These are phyloP conservation scores for Rana temporaria DNA, from an alignment of 2,113 vertebrate species.

Conservation along the genomic window DNA sequence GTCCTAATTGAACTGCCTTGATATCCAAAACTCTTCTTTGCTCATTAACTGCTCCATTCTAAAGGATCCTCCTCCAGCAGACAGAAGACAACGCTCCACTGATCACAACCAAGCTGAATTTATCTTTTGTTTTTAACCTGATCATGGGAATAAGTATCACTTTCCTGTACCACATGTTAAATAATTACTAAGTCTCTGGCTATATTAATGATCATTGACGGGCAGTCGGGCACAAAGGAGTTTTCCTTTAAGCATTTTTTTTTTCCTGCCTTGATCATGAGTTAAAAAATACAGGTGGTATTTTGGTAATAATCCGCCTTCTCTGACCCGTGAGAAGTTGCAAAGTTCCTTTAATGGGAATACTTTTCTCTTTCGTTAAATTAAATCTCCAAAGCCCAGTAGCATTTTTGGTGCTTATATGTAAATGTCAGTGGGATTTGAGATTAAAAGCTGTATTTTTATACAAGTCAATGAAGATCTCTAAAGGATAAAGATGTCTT, in stretches of 20 bases:
- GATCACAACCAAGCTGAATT: too few species aligned
- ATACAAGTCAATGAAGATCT: slow-evolving; percentile 81
- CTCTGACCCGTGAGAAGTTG: slow-evolving; percentile 68
- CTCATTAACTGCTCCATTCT: not conserved
- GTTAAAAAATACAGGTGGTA: not conserved
- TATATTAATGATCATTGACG: slow-evolving; percentile 1
- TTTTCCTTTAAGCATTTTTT: not conserved
- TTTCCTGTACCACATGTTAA: not conserved
- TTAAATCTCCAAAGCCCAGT: slow-evolving; percentile 84
- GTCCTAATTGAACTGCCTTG: too few species aligned
- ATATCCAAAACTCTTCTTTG: not conserved
- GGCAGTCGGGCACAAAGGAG: slow-evolving; percentile 1
- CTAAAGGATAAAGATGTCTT: slow-evolving; percentile 75
- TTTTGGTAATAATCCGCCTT: slow-evolving; percentile 66
- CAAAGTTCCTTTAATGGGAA: slow-evolving; percentile 75
- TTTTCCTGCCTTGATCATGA: not conserved
- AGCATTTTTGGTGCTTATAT: slow-evolving; percentile 81
- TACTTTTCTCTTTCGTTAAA: slow-evolving; percentile 82
- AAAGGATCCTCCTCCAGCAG: too few species aligned
- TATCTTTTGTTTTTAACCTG: too few species aligned
- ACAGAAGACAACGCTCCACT: too few species aligned
- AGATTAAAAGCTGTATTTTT: slow-evolving; percentile 83
- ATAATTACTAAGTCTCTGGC: not conserved
- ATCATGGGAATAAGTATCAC: too few species aligned
- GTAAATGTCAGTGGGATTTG: slow-evolving; percentile 81